Evolutionary conservation across 2,797 vertebrate genomes (phyloP), one percentile per base, ranked within the genome.

Genomic region (Coilia nasus): DNA sequence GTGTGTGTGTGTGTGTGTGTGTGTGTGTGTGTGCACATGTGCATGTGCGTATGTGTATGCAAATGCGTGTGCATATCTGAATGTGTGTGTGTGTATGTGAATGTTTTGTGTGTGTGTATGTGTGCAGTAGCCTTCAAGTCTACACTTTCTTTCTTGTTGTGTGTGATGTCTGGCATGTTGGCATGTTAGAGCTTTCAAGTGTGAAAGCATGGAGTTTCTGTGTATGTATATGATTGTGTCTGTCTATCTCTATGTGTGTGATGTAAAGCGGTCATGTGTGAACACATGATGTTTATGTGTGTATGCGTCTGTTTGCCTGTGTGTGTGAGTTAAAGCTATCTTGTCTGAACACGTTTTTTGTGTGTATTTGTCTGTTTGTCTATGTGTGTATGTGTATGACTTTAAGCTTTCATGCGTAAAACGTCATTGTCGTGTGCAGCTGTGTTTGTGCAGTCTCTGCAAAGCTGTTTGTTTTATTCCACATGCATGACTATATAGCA

Each of bases 1-100:
- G 47, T 84, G 64, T 84, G 28, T 75, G 46, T 54, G 31, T 44
- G 57, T 83, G 31, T 67, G 57, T 47, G 35, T 25, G 57, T 71
- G 82, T 62, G 31, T 64, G 59, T 64, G 17, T 31, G 44, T 60
- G 19, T 25, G 44, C 64, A 19, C 75, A n/a, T n/a, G 41, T 19
- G 62, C 25, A n/a, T 67, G 23, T 28, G 23, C 12, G 62, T 31
- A 25, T 71, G 64, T 35, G 25, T 35, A 11, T 71, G 64, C 31
- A 11, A 28, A 25, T 71, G 64, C 15, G 64, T 71, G 64, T 31
- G 64, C 31, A 25, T 71, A 11, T 25, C n/a, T n/a, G n/a, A n/a
- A n/a, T n/a, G n/a, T n/a, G n/a, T n/a, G n/a, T n/a, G n/a, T n/a
- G n/a, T 41, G 35, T 41, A 2, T 41, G 5, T 41, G 35, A 41